Percentiles rank a stretch among this genome's conserved stretches.
Conservation (phyloP, 2,888 invertebrate genomes). For the Sycophila texana region DNA sequence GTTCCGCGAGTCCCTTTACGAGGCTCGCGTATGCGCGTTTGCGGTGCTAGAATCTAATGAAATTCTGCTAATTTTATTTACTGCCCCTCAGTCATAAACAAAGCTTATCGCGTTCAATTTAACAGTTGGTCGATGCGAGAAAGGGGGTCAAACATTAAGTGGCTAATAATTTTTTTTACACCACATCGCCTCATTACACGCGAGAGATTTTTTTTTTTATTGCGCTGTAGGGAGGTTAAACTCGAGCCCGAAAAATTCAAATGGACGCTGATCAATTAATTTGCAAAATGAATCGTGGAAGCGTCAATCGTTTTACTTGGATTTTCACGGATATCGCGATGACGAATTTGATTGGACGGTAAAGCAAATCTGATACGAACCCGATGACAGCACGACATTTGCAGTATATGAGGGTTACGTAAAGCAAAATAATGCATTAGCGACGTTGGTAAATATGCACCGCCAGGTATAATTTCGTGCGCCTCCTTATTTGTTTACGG, state of each 20-base stretch:
- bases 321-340: too few relatives aligned
- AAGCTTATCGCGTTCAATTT: conserved; percentile 37
- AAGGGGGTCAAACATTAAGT: conserved; percentile 19
- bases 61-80: conserved; percentile 8
- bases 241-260: conserved; percentile 40
- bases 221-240: neutral
- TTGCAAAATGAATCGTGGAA: conserved; percentile 29
- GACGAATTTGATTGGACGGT: too few relatives aligned
- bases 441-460: too few relatives aligned
- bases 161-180: conserved; percentile 39
- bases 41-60: conserved; percentile 20
- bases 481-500: too few relatives aligned
- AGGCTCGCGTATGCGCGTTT: too few relatives aligned
- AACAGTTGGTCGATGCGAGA: conserved; percentile 6
- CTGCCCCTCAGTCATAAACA: conserved; percentile 23
- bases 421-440: too few relatives aligned
- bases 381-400: too few relatives aligned
- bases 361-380: too few relatives aligned
- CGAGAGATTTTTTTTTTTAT: conserved; percentile 39
- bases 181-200: conserved; percentile 6
- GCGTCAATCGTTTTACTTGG: neutral
- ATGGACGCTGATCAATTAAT: conserved; percentile 67
- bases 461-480: too few relatives aligned
- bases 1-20: too few relatives aligned
- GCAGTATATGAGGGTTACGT: too few relatives aligned